Conservation (phyloP, 1,140 invertebrate genomes). For the Drosophila hydei region DNA sequence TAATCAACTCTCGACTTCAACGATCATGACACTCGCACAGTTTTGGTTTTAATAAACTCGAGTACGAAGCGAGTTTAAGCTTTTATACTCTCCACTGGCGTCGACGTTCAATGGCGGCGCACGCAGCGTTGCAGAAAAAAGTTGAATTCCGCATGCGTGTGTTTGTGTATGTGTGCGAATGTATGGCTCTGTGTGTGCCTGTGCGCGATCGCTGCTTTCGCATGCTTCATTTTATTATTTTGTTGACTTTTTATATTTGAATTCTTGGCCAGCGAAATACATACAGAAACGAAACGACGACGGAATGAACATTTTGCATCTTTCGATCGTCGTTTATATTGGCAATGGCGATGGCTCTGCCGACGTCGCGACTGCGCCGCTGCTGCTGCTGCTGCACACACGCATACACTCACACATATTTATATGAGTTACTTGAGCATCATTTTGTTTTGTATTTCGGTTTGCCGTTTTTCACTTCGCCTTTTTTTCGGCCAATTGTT, state of each 20-base stretch:
- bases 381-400: slow-evolving; percentile 41
- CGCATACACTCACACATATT: slow-evolving; percentile 15
- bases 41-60: slow-evolving; percentile 83
- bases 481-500: slow-evolving; percentile 41
- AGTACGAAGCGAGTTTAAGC: slow-evolving; percentile 82
- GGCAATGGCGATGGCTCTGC: slow-evolving; percentile 55
- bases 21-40: slow-evolving; percentile 81
- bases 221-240: slow-evolving; percentile 79
- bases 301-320: slow-evolving; percentile 79
- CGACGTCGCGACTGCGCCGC: slow-evolving; percentile 16
- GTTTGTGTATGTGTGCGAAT: slow-evolving; percentile 20
- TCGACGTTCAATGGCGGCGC: slow-evolving; percentile 57
- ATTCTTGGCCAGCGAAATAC: slow-evolving; percentile 61
- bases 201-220: slow-evolving; percentile 65
- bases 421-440: slow-evolving; percentile 76
- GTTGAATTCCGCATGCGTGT: slow-evolving; percentile 36
- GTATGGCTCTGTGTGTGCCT: slow-evolving; percentile 20
- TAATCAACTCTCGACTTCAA: slow-evolving; percentile 17
- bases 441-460: slow-evolving; percentile 63
- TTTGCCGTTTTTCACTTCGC: slow-evolving; percentile 44
- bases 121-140: slow-evolving; percentile 47
- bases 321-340: slow-evolving; percentile 78
- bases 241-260: slow-evolving; percentile 74
- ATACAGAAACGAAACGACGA: slow-evolving; percentile 63
- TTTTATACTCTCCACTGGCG: slow-evolving; percentile 74